phyloP scores from a whole-genome alignment of 2,888 invertebrate genomes.

The Mesoligia furuncula region DNA sequence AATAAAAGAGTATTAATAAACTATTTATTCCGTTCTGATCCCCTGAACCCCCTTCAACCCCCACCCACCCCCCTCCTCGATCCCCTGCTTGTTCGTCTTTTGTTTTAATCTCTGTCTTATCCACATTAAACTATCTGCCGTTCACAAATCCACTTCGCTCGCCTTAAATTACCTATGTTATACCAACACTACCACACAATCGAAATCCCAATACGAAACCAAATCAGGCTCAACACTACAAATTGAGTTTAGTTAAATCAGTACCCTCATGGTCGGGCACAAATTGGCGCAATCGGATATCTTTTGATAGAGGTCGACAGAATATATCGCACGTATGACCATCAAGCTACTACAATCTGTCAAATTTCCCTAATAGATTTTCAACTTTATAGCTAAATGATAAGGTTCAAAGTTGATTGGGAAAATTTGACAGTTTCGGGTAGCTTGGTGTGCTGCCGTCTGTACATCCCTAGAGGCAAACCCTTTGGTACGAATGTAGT shows the following conservation, averaged over 20 bases:
- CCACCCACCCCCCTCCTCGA: no score
- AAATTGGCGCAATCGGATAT: constrained; percentile 47
- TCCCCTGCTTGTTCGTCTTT: no score
- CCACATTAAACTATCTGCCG: background rate
- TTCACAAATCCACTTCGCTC: background rate
- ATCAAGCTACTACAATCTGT: no score
- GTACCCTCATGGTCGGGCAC: background rate
- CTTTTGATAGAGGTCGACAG: constrained; percentile 42
- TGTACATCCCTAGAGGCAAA: background rate
- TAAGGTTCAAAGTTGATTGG: no score
- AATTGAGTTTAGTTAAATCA: constrained; percentile 28
- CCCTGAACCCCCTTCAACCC: no score
- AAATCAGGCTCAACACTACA: constrained; percentile 10
- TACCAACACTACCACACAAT: background rate
- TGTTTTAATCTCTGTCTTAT: no score
- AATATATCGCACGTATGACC: constrained; percentile 16
- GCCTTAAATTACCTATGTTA: background rate
- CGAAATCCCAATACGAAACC: background rate
- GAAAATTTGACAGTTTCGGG: no score
- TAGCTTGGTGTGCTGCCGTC: no score
- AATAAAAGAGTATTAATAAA: no score
- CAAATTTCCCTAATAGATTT: no score
- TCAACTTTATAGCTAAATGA: no score
- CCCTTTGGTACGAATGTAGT: background rate
- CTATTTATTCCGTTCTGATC: no score